Base-by-base conservation (phyloP, 1,140 invertebrate species). In the Rhyacophila brunnea region DNA sequence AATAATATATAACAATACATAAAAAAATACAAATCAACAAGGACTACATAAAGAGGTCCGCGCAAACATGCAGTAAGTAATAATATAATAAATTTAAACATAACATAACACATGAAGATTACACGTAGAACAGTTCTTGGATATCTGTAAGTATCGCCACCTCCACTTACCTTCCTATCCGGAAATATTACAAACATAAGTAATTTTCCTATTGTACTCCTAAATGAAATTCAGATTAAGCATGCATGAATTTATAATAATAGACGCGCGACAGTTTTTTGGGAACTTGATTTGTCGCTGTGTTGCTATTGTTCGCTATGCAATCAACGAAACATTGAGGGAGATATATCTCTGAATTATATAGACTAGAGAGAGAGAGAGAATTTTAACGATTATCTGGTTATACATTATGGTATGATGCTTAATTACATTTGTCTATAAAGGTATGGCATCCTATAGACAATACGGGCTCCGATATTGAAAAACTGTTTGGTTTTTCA, bases 1-100 rank as follows among this genome's bases (percentile, higher is more conserved):
- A 58, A 50, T 28, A 46, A 54, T 45, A 54, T 45, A 55, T 49
- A 59, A 56, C 23, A 58, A 56, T 55, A 58, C 15, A 42, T 49
- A 46, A 13, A 58, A 23, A 53, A 50, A 59, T 14, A 50, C 32
- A 45, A 58, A 48, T 48, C 36, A 18, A 53, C 51, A 49, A 48
- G 13, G 46, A 59, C 28, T 45, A 60, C 19, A 14, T 57, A 51
- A 35, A 50, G 10, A 55, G 42, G 47, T 60, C 20, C 43, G 52
- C 52, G 53, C 50, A 58, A 59, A 47, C 45, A 55, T 36, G 34
- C 50, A 54, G 38, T 46, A 38, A 59, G 23, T 40, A 54, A 6
- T 45, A 43, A 40, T 55, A 14, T 44, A 15, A 35, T 34, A 50
- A 7, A 48, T 49, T 20, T 46, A 47, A 20, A 6, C n/a, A 57